Conservation (phyloP, 2,113 vertebrate species). For the Gobio gobio region DNA sequence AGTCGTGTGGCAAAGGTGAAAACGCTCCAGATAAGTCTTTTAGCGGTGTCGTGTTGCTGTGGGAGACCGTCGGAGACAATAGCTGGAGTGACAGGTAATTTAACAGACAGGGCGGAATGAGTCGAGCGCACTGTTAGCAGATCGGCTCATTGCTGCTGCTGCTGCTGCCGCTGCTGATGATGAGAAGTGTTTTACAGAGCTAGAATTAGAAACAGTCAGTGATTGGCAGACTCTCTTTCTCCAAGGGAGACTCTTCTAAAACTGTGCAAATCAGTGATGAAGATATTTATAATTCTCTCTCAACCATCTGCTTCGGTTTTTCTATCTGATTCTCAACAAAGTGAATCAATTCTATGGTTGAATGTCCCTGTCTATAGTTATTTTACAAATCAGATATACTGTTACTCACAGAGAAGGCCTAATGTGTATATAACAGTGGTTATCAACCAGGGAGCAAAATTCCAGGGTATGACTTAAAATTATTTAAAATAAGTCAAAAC, state of each 20-base stretch:
- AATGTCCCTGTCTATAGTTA: background rate
- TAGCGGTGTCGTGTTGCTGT: background rate
- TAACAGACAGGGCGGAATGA: conserved; percentile 14
- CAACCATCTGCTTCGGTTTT: background rate
- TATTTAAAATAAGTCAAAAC: background rate
- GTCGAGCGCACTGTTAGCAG: background rate
- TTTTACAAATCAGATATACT: background rate
- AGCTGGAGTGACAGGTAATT: conserved; percentile 34
- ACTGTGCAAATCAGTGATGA: background rate
- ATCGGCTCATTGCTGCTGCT: background rate
- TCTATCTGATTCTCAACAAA: background rate
- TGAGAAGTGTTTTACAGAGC: conserved; percentile 46
- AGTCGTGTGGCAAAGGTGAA: conserved; percentile 51
- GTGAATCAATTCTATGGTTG: background rate
- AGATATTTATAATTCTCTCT: conserved; percentile 6
- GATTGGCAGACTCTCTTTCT: conserved; percentile 45
- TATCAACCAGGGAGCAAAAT: background rate
- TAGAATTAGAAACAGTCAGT: conserved; percentile 51
- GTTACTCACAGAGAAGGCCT: background rate
- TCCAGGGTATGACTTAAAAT: background rate
- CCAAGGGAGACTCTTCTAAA: conserved; percentile 32
- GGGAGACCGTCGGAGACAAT: conserved; percentile 16
- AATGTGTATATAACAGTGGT: background rate
- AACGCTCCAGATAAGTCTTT: background rate
- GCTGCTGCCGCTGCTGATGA: conserved; percentile 14